Conservation (phyloP, 1,140 invertebrate genomes). For the Tetramorium simillimum region DNA sequence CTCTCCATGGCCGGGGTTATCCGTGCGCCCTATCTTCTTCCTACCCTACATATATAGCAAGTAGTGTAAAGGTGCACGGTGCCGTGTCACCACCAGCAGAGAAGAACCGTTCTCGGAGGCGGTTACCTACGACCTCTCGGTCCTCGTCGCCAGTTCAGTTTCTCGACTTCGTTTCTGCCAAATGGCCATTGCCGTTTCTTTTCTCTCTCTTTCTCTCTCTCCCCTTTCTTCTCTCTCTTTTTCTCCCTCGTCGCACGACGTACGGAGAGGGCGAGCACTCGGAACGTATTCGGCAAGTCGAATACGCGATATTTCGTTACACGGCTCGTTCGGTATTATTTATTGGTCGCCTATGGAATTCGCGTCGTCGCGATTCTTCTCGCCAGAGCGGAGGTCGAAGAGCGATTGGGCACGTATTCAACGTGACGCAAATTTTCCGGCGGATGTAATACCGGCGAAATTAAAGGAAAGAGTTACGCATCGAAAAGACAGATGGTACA, state of each 20-base stretch:
- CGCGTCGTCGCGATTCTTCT: constrained; percentile 40
- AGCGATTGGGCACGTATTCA: constrained; percentile 60
- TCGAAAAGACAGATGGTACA: constrained; percentile 38
- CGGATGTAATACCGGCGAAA: constrained; percentile 50
- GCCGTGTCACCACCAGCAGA: constrained; percentile 34
- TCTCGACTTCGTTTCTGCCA: constrained; percentile 46
- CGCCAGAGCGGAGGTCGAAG: neutral
- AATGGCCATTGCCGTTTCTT: constrained; percentile 8
- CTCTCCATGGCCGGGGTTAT: neutral
- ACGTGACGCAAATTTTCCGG: constrained; percentile 56
- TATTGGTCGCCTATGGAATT: constrained; percentile 47
- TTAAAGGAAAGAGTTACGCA: constrained; percentile 60
- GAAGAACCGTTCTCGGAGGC: constrained; percentile 11
- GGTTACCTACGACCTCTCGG: constrained; percentile 42
- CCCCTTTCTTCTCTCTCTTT: too few species aligned
- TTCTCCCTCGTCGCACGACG: neutral
- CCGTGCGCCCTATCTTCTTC: constrained; percentile 31
- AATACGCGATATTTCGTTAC: constrained; percentile 51
- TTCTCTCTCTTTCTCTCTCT: neutral
- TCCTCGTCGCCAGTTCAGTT: constrained; percentile 29
- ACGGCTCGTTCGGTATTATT: constrained; percentile 48
- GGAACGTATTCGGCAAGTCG: constrained; percentile 21
- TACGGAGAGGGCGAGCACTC: neutral
- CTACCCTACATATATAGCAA: neutral
- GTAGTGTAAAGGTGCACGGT: neutral